Evolutionary conservation across 2,888 invertebrate genomes (phyloP), one percentile per base, ranked within the genome.

Genomic region (Nomada flava): DNA sequence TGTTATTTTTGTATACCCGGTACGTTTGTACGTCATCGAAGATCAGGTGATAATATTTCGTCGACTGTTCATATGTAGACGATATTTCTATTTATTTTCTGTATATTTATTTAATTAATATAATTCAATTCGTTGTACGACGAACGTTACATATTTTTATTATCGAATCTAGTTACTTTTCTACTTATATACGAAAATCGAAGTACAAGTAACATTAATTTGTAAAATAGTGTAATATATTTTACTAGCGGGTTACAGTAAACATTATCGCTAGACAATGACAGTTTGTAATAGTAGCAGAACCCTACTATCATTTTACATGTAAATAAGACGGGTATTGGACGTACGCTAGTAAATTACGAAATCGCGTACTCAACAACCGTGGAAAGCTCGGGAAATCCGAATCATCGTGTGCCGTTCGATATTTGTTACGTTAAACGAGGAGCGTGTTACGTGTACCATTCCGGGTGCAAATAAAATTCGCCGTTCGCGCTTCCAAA

Each of bases 341-440:
- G 74, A 64, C 76, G 73, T 83, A 74, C 59, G 69, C 64, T 59
- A 76, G 67, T 57, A 78, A 81, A 84, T 84, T 83, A 87, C 67
- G 89, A 84, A 87, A 86, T 74, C 64, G 53, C 44, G 47, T 77
- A 79, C 76, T 76, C 80, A 86, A 76, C 86, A 47, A 15, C 47
- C 13, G 47, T 86, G 88, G 83, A 86, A 85, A 89, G 86, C 76
- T 83, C 71, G 84, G 79, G 83, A 89, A 83, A 87, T 83, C 80
- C 79, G 67, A 86, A 86, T 84, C 82, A 74, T 84, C 82, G 74
- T 73, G 52, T 79, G 77, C 79, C 89, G 88, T 75, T 88, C 86
- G 82, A 88, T 88, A 88, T 83, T 72, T 78, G 75, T 82, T 72
- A 62, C 64, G 64, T 78, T 83, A 76, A 83, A 83, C 76, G 63